Base-by-base conservation (phyloP, 1,140 invertebrate genomes). In the Copidosoma floridanum region DNA sequence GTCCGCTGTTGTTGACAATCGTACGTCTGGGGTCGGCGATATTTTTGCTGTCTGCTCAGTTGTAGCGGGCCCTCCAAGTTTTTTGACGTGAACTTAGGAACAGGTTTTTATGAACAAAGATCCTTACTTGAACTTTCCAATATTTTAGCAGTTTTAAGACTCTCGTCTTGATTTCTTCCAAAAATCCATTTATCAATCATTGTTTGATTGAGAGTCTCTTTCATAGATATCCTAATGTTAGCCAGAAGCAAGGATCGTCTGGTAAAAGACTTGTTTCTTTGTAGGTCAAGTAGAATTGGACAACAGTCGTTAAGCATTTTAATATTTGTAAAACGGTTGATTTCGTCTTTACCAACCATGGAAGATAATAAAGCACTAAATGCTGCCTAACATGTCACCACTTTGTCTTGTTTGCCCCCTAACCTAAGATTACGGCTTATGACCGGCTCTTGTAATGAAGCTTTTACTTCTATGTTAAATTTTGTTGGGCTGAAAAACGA, bases 371-470 rank as follows among this genome's bases (percentile, higher is more conserved):
- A 27, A 1, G 40, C 50, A 1, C 55, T 20, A 18, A 48, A n/a
- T 7, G 52, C 64, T 27, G 54, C 51, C 1, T 65, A 52, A n/a
- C 50, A 58, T 3, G 54, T 44, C 10, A 62, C 6, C 14, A 64
- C 18, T 35, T 68, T 68, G 27, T 53, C 57, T 53, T 68, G 66
- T 41, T 65, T 63, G 14, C 37, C 56, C 4, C 60, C 29, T 32
- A 68, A 62, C 32, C 61, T 56, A 7, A 35, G 21, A 16, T 67
- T 62, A 12, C 65, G 46, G 32, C 57, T 59, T 14, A 66, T 7
- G 2, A 65, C 47, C 14, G 53, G n/a, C 1, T 63, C 65, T 12
- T 24, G 43, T 10, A 69, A 23, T 21, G 57, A 37, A 11, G 53
- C 20, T 52, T 53, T 53, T 11, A 69, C 21, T 41, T 57, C 53